A percentile compares a stretch with the other conserved stretches of the same genome.
Evolutionary conservation across 1,140 invertebrate genomes (phyloP).

Genomic region (Drosophila oshimai): DNA sequence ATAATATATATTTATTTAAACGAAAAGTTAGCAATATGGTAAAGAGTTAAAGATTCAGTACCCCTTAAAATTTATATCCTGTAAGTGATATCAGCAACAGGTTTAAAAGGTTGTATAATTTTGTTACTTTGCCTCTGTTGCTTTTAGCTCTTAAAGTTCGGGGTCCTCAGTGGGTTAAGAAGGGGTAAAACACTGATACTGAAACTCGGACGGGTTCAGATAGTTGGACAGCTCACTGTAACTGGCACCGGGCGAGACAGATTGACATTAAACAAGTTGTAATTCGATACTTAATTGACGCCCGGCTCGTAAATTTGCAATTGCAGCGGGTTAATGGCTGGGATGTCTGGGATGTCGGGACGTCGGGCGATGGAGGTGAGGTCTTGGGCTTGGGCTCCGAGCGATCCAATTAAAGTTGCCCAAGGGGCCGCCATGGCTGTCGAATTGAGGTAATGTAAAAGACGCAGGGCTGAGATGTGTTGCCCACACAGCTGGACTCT

Average conservation of each 20-base stretch:
- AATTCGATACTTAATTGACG: conserved; percentile 83
- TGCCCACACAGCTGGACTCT: conserved; percentile 47
- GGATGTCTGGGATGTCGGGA: background rate
- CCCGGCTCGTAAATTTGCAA: conserved; percentile 82
- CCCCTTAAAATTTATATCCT: no score
- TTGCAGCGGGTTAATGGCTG: conserved; percentile 45
- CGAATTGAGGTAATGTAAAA: conserved; percentile 78
- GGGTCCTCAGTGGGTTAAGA: conserved; percentile 1
- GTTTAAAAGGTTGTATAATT: no score
- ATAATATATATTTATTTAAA: no score
- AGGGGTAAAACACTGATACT: conserved; percentile 34
- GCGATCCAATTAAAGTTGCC: conserved; percentile 77
- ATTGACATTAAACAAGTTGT: conserved; percentile 83
- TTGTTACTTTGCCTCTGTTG: no score
- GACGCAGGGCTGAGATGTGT: conserved; percentile 34
- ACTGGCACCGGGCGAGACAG: conserved; percentile 59
- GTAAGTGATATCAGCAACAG: no score
- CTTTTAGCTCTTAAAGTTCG: conserved; percentile 8
- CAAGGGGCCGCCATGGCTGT: conserved; percentile 73
- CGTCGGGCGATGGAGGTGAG: background rate
- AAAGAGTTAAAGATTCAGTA: no score
- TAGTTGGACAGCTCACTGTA: conserved; percentile 42
- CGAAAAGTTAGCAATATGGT: no score
- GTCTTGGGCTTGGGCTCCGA: conserved; percentile 10
- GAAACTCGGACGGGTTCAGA: conserved; percentile 11